Conservation (phyloP, 1,140 invertebrate genomes). For the Diabrotica virgifera region DNA sequence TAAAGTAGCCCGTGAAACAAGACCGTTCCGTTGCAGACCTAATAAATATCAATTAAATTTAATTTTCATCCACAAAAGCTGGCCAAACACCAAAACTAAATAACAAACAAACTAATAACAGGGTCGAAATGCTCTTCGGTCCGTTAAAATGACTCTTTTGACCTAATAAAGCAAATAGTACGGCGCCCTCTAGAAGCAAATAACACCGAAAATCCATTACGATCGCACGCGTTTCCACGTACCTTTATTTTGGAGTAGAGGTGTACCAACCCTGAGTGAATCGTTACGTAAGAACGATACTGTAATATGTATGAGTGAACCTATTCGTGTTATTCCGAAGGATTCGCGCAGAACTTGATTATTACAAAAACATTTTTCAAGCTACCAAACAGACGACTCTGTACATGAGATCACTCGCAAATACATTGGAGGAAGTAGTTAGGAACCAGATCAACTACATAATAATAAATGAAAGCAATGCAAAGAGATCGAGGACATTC, state of each 20-base stretch:
- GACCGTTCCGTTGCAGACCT: neutral
- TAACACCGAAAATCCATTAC: slow-evolving; percentile 16
- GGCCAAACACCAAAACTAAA: slow-evolving; percentile 1
- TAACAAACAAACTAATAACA: slow-evolving; percentile 17
- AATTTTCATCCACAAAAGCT: neutral
- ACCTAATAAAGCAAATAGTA: slow-evolving; percentile 13
- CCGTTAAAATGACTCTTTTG: slow-evolving; percentile 11
- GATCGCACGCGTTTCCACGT: neutral
- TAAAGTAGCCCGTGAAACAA: neutral
- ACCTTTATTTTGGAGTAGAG: neutral
- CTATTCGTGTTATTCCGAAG: too few relatives aligned
- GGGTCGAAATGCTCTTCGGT: neutral
- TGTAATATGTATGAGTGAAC: too few relatives aligned
- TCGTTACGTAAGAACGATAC: too few relatives aligned
- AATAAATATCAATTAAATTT: slow-evolving; percentile 1
- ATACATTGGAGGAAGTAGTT: too few relatives aligned
- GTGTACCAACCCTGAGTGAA: too few relatives aligned
- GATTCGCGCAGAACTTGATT: too few relatives aligned
- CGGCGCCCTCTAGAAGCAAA: slow-evolving; percentile 3
- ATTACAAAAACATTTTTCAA: too few relatives aligned
- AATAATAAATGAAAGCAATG: too few relatives aligned
- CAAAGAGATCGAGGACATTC: too few relatives aligned
- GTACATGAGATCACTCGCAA: too few relatives aligned
- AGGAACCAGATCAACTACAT: too few relatives aligned
- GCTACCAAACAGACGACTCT: too few relatives aligned